These are phyloP conservation scores for Corvus moneduloides DNA, from an alignment of 2,113 vertebrate genomes.

Conservation along the genomic window DNA sequence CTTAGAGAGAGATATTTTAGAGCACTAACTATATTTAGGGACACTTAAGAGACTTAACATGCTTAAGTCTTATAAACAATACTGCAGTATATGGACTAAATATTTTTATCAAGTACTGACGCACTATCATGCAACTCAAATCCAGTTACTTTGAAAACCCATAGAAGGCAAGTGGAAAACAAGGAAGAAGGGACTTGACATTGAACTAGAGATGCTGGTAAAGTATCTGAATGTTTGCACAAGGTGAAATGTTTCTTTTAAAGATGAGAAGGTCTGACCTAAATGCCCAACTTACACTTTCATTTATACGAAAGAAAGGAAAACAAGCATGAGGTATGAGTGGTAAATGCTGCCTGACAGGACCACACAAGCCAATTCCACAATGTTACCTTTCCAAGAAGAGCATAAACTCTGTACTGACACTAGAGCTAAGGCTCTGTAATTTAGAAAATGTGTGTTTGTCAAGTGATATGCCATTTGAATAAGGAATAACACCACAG, in stretches of 20 bases:
- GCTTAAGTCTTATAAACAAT: neutral
- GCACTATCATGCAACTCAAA: neutral
- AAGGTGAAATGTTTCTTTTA: neutral
- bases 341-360: neutral
- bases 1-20: neutral
- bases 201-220: neutral
- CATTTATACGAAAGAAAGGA: neutral
- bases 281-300: neutral
- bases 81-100: neutral
- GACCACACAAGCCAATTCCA: neutral
- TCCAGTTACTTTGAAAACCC: neutral
- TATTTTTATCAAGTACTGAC: neutral
- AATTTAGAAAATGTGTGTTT: neutral
- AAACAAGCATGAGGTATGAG: neutral
- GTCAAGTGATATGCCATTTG: neutral
- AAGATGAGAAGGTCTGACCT: neutral
- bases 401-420: neutral
- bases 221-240: neutral
- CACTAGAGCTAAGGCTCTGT: neutral
- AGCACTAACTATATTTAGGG: neutral
- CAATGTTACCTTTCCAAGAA: neutral
- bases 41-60: neutral
- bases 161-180: neutral
- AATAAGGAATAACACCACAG: neutral
- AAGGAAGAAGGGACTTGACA: neutral